Percentiles rank a stretch among this genome's conserved stretches.
Conservation (phyloP, 2,888 invertebrate species). For the Lumbricus terrestris region DNA sequence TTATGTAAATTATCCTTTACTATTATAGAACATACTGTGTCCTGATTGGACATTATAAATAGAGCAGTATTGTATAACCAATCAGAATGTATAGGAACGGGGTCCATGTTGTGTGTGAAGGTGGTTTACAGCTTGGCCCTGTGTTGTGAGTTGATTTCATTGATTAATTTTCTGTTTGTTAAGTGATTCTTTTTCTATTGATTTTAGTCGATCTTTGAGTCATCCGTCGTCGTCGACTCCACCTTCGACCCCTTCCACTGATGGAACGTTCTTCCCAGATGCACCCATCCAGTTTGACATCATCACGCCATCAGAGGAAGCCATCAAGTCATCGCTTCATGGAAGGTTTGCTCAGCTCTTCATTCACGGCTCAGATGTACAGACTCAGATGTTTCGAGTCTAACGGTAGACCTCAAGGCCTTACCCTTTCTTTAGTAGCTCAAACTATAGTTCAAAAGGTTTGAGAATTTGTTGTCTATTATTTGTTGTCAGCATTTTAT, state of each 20-base stretch:
- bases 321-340: constrained; percentile 40
- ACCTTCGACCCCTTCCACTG: constrained; percentile 28
- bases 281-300: constrained; percentile 61
- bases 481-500: neutral
- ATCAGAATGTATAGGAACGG: no score
- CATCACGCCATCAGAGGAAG: constrained; percentile 52
- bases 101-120: no score
- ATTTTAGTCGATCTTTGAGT: neutral
- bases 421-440: no score
- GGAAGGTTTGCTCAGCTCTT: constrained; percentile 47
- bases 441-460: neutral
- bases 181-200: neutral
- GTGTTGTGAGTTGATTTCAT: no score
- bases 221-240: constrained; percentile 9
- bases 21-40: no score
- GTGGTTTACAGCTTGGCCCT: no score
- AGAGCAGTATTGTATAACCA: no score
- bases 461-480: neutral
- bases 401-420: neutral
- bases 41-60: no score
- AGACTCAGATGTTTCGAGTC: neutral
- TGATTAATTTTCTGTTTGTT: neutral
- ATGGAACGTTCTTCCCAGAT: constrained; percentile 46
- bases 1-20: no score
- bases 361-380: neutral